Conservation (phyloP, 1,140 invertebrate genomes). For the Anastatus disparis region DNA sequence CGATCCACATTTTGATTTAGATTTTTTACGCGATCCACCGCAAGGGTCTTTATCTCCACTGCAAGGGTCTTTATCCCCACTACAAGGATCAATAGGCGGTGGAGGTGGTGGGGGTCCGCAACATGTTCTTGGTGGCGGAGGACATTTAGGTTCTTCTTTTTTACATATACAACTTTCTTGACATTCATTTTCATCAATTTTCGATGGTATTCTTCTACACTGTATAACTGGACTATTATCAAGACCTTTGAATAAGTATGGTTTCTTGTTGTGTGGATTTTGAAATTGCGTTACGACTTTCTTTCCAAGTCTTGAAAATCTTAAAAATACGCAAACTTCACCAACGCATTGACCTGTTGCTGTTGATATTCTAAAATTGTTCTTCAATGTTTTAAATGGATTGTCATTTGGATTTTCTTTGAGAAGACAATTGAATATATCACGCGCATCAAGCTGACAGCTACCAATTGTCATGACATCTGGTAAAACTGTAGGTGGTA, state of each 20-base stretch:
- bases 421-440: slow-evolving; percentile 56
- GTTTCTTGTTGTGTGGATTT: slow-evolving; percentile 57
- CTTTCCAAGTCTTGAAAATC: slow-evolving; percentile 74
- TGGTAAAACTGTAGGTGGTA: slow-evolving; percentile 58
- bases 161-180: neutral
- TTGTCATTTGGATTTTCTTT: slow-evolving; percentile 42
- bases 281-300: slow-evolving; percentile 75
- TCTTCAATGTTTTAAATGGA: slow-evolving; percentile 65
- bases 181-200: neutral
- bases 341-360: slow-evolving; percentile 64
- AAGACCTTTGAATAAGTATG: slow-evolving; percentile 59
- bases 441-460: slow-evolving; percentile 52
- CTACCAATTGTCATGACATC: slow-evolving; percentile 59
- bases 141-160: neutral
- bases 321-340: slow-evolving; percentile 67
- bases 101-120: too few species aligned
- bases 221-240: slow-evolving; percentile 54
- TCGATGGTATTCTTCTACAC: slow-evolving; percentile 51
- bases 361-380: slow-evolving; percentile 67
- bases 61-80: too few species aligned
- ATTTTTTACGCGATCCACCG: neutral
- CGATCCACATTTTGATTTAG: neutral
- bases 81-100: too few species aligned
- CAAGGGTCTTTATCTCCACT: neutral
- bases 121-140: neutral